Evolutionary conservation across 2,888 invertebrate species (phyloP), one percentile per base, ranked within the genome.

Genomic region (Lydus trimaculatus): DNA sequence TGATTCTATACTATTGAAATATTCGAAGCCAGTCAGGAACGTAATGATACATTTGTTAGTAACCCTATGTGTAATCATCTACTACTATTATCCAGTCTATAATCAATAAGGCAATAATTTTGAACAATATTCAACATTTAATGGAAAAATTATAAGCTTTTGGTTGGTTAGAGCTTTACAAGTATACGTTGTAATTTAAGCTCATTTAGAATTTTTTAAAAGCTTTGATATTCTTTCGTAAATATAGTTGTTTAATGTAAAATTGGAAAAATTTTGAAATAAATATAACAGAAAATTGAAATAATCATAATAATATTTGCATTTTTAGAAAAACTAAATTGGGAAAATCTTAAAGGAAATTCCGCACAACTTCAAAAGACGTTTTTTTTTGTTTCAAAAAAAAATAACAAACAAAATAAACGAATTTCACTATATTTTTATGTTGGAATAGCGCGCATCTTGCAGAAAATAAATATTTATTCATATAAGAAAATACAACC

Each of bases 11-110:
- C 20, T 65, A 63, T 65, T 64, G 61, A 64, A 66, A 64, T 66
- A 66, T 70, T 70, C 61, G 25, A 4, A 52, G 3, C 48, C 11
- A 70, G 62, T 64, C 58, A 58, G 63, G n/a, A 39, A 58, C 33
- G 36, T 69, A 65, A 69, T 69, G 65, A 69, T 52, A 69, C 63
- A 69, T 65, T 69, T 52, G 65, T 63, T 69, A 28, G 59, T 59
- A 63, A 63, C 69, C 69, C 63, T 60, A 58, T 62, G 23, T 68
- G 65, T 68, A 68, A 68, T 68, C 68, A 68, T 65, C 48, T 23
- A 39, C 36, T 33, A 58, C 58, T 36, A 62, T 61, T 23, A 62
- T 31, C 62, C 59, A 56, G 61, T 63, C 58, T 59, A 56, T 66
- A 69, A 69, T 69, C 69, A 69, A 66, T 69, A 66, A 61, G n/a